A percentile compares a stretch with the other conserved stretches of the same genome.
Conservation (phyloP, 2,113 vertebrate genomes). For the Tetrax tetrax region DNA sequence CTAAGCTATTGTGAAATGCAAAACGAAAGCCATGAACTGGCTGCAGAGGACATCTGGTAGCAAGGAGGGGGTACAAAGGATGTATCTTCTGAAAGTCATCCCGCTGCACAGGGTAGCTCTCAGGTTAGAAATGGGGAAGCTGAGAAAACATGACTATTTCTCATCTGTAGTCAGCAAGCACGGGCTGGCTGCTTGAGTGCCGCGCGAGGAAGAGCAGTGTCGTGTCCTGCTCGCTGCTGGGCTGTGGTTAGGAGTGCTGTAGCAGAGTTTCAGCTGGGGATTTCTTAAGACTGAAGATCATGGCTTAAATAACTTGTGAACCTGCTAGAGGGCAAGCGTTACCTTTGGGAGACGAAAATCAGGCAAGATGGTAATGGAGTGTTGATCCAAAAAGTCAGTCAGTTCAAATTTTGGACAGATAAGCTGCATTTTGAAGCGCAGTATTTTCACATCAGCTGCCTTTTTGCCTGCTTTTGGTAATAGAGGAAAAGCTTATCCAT, state of each 20-base stretch:
- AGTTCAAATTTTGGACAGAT: neutral
- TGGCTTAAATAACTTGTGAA: neutral
- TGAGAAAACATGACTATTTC: neutral
- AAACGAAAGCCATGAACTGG: neutral
- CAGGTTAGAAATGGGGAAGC: constrained; percentile 1
- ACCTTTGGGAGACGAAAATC: neutral
- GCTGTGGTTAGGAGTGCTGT: constrained; percentile 3
- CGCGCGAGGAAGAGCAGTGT: neutral
- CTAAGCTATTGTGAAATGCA: neutral
- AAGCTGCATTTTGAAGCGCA: neutral
- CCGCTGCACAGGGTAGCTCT: neutral
- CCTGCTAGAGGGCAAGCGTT: neutral
- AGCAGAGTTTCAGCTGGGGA: neutral
- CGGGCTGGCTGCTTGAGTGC: neutral
- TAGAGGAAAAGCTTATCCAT: neutral
- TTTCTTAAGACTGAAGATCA: neutral
- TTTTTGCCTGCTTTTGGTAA: neutral
- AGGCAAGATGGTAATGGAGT: neutral
- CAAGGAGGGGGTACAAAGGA: constrained; percentile 14
- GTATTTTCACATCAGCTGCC: neutral
- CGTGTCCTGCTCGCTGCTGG: neutral
- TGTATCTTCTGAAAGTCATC: neutral
- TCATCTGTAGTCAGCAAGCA: neutral
- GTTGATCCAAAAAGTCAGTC: neutral
- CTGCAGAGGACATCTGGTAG: constrained; percentile 45